Evolutionary conservation across 2,888 invertebrate genomes (phyloP), one percentile per base, ranked within the genome.

Genomic region (Biston stratarius): DNA sequence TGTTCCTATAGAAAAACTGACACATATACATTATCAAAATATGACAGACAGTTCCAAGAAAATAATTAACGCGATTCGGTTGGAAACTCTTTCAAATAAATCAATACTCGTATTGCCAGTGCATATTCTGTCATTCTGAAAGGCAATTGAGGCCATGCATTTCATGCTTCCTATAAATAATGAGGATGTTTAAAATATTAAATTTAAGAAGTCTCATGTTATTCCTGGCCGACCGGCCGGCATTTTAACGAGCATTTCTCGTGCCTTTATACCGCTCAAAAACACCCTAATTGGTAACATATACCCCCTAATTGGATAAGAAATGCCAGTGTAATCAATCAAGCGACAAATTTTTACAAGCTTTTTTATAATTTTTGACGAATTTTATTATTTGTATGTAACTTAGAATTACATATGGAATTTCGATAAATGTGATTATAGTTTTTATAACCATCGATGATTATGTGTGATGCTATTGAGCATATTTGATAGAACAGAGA

Each of bases 231-330:
- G 68, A 77, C 80, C 79, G 83, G 77, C 76, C 72, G 90, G 88
- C 83, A 91, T 92, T 90, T 92, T 92, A 92, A 92, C 88, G 87
- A 92, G 91, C 83, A 70, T 70, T 77, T 81, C 79, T 83, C 82
- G 66, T 75, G 82, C 78, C 76, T 75, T n/a, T 78, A 83, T 78
- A 77, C 72, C 67, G 67, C 71, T 77, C 77, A 83, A 89, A 90
- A 86, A 74, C 33, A 59, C 40, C 49, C 59, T 59, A 59, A 59
- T 49, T 59, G 49, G 76, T 73, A 75, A 76, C 74, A 81, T 80
- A 71, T 75, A 79, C 82, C 83, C n/a, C 9, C 84, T 87, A 87
- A 89, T 89, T 90, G 83, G 85, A 79, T 76, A 82, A 84, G 84
- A 77, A 78, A 78, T 75, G 72, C 45, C 45, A 38, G 59, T 71